These are phyloP conservation scores for Cardiocondyla obscurior DNA, from an alignment of 1,140 invertebrate species.

Conservation along the genomic window DNA sequence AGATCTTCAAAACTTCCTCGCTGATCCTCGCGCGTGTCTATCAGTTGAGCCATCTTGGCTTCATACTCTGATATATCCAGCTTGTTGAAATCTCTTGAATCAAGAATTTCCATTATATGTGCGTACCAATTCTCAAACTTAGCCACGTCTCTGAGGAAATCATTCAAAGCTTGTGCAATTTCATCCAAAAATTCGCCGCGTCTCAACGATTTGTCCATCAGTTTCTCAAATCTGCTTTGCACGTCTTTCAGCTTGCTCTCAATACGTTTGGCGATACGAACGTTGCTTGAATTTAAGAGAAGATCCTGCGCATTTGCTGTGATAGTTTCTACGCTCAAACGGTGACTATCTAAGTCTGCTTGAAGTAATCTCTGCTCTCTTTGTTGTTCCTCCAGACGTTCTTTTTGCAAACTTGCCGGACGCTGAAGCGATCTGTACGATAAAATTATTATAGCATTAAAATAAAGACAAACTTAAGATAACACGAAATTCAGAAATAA, in stretches of 20 bases:
- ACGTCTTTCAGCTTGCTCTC: conserved; percentile 95
- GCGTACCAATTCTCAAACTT: conserved; percentile 89
- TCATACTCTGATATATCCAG: conserved; percentile 89
- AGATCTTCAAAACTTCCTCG: conserved; percentile 89
- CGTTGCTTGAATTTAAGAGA: conserved; percentile 91
- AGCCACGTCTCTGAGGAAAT: conserved; percentile 89
- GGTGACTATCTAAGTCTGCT: conserved; percentile 93
- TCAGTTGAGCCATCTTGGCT: conserved; percentile 85
- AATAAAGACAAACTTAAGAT: conserved; percentile 2
- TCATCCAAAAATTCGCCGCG: conserved; percentile 93
- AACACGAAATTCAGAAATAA: not conserved
- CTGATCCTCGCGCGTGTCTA: conserved; percentile 85
- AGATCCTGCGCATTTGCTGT: conserved; percentile 91
- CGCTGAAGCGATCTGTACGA: conserved; percentile 87
- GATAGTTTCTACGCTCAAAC: conserved; percentile 93
- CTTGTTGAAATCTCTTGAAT: conserved; percentile 89
- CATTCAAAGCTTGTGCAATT: conserved; percentile 88
- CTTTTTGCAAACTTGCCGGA: conserved; percentile 94
- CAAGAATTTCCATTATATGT: conserved; percentile 90
- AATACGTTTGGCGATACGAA: conserved; percentile 94
- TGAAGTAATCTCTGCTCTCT: conserved; percentile 92
- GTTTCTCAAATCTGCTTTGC: conserved; percentile 92
- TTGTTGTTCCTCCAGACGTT: conserved; percentile 95
- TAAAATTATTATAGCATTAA: not conserved
- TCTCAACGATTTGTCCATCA: conserved; percentile 91